Evolutionary conservation across 2,113 vertebrate genomes (phyloP).

Genomic region (Mormyrus iriodes): DNA sequence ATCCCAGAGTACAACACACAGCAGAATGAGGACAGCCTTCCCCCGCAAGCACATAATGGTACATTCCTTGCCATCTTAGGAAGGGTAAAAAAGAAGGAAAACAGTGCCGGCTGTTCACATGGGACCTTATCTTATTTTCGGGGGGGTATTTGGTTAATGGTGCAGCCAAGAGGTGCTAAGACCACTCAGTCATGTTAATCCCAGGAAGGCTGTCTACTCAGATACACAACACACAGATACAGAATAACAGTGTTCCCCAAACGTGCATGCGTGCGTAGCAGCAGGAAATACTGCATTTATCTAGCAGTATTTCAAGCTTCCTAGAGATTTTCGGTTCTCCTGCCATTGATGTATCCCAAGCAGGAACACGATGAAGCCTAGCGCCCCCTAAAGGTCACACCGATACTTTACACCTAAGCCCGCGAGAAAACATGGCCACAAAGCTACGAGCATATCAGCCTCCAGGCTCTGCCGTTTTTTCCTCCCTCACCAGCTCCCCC

Average conservation of each 20-base stretch:
- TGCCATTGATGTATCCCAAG: neutral
- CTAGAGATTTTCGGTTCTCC: neutral
- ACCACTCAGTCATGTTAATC: neutral
- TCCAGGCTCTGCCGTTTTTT: neutral
- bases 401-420: neutral
- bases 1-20: neutral
- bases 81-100: neutral
- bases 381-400: neutral
- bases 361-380: neutral
- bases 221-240: neutral
- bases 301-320: neutral
- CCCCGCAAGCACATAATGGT: neutral
- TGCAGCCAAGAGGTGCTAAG: neutral
- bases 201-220: neutral
- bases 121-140: neutral
- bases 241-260: too few relatives aligned
- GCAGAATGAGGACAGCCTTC: neutral
- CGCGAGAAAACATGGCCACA: too few relatives aligned
- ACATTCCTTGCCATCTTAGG: neutral
- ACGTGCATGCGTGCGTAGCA: neutral
- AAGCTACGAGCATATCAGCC: neutral
- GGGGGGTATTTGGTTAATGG: neutral
- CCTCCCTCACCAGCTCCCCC: neutral
- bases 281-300: neutral
- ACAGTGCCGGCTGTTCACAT: neutral